Conservation (phyloP, 2,888 invertebrate species). For the Stenurella melanura region DNA sequence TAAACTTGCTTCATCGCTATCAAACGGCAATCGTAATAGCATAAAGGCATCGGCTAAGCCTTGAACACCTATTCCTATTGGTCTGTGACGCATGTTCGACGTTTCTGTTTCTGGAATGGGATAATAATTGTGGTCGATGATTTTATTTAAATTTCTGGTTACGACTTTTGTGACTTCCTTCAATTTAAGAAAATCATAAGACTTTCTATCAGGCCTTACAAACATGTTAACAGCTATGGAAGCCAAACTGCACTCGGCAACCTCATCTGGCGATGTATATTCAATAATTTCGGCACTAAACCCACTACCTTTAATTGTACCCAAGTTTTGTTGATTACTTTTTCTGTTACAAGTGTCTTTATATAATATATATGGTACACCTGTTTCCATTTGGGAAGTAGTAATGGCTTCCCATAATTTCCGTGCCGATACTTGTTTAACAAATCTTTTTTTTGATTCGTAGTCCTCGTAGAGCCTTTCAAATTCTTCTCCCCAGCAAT, state of each 20-base stretch:
- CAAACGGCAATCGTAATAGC: constrained; percentile 94
- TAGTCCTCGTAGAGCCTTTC: constrained; percentile 90
- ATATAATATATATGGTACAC: constrained; percentile 97
- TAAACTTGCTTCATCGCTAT: constrained; percentile 87
- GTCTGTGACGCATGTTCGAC: constrained; percentile 91
- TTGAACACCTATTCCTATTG: constrained; percentile 96
- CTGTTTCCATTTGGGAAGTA: constrained; percentile 97
- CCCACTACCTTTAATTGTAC: constrained; percentile 98
- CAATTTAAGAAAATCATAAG: constrained; percentile 91
- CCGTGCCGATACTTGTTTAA: constrained; percentile 83
- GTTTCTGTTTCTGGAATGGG: constrained; percentile 91
- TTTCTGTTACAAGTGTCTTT: constrained; percentile 98
- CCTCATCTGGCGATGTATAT: constrained; percentile 93
- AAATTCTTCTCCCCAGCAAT: constrained; percentile 97
- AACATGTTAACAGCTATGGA: constrained; percentile 98
- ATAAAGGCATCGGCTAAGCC: constrained; percentile 97
- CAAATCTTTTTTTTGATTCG: constrained; percentile 84
- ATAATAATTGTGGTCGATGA: constrained; percentile 97
- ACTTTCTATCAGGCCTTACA: constrained; percentile 83
- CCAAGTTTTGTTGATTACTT: constrained; percentile 98
- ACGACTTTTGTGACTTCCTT: constrained; percentile 91
- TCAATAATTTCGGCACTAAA: constrained; percentile 98
- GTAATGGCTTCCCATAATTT: constrained; percentile 95
- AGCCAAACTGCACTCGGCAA: constrained; percentile 98
- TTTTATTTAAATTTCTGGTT: constrained; percentile 94